Evolutionary conservation across 2,797 vertebrate species (phyloP).

Genomic region (Catharus ustulatus): DNA sequence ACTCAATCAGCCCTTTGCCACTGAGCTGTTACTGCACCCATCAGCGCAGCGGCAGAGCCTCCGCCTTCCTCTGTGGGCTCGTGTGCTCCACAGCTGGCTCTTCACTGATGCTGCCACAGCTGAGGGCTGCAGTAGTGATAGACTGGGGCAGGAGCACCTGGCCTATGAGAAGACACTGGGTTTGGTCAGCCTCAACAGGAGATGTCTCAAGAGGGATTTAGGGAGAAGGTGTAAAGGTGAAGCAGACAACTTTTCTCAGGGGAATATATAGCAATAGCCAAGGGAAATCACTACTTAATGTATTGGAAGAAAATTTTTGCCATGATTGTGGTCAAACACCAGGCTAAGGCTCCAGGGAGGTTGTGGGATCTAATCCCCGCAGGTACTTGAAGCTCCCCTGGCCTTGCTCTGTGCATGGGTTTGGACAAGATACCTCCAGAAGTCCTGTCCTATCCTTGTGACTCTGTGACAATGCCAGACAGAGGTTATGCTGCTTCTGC

Average conservation of each 20-base stretch:
- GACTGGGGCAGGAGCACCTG: not conserved
- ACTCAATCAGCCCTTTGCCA: not conserved
- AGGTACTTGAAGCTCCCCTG: not conserved
- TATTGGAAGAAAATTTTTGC: not conserved
- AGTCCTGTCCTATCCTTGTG: not conserved
- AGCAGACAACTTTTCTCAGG: not conserved
- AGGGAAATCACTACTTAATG: not conserved
- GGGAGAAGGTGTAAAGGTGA: not conserved
- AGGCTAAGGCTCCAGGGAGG: not conserved
- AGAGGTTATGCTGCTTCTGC: not conserved
- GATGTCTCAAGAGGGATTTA: not conserved
- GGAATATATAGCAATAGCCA: not conserved
- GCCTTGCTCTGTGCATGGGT: not conserved
- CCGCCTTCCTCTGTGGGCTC: not conserved
- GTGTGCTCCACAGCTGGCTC: not conserved
- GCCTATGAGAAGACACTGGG: not conserved
- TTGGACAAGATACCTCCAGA: not conserved
- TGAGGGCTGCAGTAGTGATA: not conserved
- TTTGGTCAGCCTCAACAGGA: not conserved
- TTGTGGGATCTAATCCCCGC: not conserved
- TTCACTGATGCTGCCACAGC: accelerated
- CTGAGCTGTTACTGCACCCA: not conserved
- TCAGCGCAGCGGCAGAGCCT: not conserved
- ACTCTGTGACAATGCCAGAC: not conserved
- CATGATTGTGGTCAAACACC: accelerated